Base-by-base conservation (phyloP, 2,888 invertebrate species). In the Trichopoda pennipes region DNA sequence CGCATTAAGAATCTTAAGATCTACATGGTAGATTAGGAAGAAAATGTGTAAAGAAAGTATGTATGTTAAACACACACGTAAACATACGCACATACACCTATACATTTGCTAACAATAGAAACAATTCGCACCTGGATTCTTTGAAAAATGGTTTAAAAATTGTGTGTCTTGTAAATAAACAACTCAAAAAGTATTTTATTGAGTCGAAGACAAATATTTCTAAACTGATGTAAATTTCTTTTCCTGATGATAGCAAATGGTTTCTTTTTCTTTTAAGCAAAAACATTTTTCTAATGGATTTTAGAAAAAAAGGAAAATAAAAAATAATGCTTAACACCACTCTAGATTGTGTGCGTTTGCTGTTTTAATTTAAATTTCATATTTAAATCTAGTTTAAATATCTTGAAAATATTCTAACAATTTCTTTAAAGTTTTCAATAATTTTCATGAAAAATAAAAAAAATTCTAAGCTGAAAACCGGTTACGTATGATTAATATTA, bases 1-100 rank as follows among this genome's bases (percentile, higher is more conserved):
- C 70, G 49, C 77, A 77, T 77, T 77, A 70, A 70, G 77, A 77
- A 77, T 77, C 70, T 77, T 77, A 63, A 70, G 70, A 69, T 76
- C 69, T 61, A 16, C 47, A 51, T 61, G 17, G 17, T 17, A 60
- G 76, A 61, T 55, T 69, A 68, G 10, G 35, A 55, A 55, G 28
- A 66, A 76, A 47, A 28, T 60, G 58, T 77, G 42, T 61, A 44
- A 55, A 53, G 17, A 23, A 49, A 10, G 63, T 47, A 69, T 63
- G 63, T 77, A 69, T 77, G 77, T 77, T 77, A 49, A 55, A 55
- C 44, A 75, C 23, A 51, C 42, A 47, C 35, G 66, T 28, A 32
- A 47, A 21, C 12, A 55, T 32, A 75, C 23, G 42, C 42, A 47
- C 35, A 7, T 28, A 7, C 28, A 7, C 28, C 4, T 28, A 28